These are phyloP conservation scores for Phenganax marumi DNA, from an alignment of 92 coral and sea anemone species.

Conservation along the genomic window DNA sequence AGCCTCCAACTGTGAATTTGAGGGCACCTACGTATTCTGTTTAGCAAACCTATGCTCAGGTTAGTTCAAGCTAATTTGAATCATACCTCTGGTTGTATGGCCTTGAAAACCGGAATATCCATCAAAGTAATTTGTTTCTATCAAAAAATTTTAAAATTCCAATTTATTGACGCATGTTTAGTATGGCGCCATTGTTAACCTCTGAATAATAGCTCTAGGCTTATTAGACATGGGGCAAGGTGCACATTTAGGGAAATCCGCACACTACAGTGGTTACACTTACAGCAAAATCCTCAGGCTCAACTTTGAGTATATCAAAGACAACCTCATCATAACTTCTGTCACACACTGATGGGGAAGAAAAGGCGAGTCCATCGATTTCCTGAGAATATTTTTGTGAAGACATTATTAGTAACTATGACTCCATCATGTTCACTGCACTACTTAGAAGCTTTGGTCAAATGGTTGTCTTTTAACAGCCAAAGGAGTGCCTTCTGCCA, in stretches of 20 bases:
- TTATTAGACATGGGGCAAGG: no score
- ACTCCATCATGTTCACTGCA: no score
- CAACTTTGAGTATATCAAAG: constrained; percentile 82
- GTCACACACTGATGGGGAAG: constrained; percentile 46
- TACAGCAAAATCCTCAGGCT: constrained; percentile 94
- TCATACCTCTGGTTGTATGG: constrained; percentile 86
- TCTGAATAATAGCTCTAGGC: neutral
- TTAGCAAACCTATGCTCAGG: no score
- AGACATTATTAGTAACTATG: neutral
- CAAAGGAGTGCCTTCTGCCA: no score
- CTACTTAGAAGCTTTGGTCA: no score
- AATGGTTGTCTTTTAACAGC: no score
- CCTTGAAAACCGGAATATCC: constrained; percentile 77
- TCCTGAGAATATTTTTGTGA: constrained; percentile 17
- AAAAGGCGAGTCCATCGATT: constrained; percentile 75
- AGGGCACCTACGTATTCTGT: no score
- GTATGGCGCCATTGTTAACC: neutral
- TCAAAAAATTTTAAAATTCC: neutral
- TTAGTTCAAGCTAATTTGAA: neutral
- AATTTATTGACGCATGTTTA: neutral
- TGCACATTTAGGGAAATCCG: no score
- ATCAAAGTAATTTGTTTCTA: constrained; percentile 65
- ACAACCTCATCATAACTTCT: constrained; percentile 93
- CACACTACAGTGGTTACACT: constrained; percentile 38
- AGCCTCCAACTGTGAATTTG: no score